These are phyloP conservation scores for Oenanthe oenanthe DNA, from an alignment of 2,113 vertebrate genomes.

Conservation along the genomic window DNA sequence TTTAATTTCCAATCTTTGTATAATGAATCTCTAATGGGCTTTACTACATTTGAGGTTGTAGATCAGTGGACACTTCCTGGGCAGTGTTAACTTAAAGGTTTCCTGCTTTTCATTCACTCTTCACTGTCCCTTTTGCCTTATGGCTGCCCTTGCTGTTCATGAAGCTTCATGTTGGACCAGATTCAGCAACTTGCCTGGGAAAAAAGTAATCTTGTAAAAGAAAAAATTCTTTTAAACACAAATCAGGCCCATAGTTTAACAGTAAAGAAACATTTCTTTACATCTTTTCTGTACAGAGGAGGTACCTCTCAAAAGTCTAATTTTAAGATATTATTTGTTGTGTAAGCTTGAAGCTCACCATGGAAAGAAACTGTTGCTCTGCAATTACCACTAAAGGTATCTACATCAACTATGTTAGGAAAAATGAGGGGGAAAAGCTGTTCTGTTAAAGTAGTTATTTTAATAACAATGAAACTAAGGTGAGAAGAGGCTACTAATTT, in stretches of 20 bases:
- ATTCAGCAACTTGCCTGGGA: not conserved
- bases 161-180: not conserved
- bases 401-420: not conserved
- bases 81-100: not conserved
- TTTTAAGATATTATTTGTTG: not conserved
- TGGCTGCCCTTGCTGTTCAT: rapidly evolving
- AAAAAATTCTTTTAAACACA: not conserved
- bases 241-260: not conserved
- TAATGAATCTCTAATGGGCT: not conserved
- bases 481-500: not conserved
- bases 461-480: not conserved
- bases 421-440: not conserved
- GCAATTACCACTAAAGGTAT: not conserved
- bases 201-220: not conserved
- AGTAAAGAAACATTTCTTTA: too few relatives aligned
- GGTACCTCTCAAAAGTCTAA: not conserved
- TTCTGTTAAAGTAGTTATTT: not conserved
- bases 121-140: not conserved
- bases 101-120: not conserved
- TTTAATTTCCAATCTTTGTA: not conserved
- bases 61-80: not conserved
- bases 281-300: not conserved
- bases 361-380: not conserved
- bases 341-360: not conserved
- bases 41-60: not conserved